Base-by-base conservation (phyloP, 2,888 invertebrate species). In the Phengaris alcon region DNA sequence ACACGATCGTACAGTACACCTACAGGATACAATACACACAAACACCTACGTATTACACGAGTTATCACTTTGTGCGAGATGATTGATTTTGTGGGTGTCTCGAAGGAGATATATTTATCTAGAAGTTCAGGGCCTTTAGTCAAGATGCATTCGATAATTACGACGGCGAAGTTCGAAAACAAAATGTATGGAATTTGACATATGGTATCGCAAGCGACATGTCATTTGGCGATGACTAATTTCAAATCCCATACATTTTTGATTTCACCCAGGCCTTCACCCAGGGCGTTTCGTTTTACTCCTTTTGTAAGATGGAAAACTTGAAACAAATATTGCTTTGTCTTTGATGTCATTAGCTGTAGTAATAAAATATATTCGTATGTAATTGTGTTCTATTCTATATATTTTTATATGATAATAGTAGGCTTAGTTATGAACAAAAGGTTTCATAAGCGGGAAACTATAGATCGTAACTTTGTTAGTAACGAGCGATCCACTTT, bases 381-480 rank as follows among this genome's bases (percentile, higher is more conserved):
- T 22, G 22, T 35, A 35, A 3, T 35, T 4, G 35, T 35, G 4
- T 35, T 35, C 35, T 35, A 35, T 35, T 35, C 35, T 35, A 35
- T 35, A 35, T 35, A 35, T 35, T 35, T 35, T 35, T 35, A 35
- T 22, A 22, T 22, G 52, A 9, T 52, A 52, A 64, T 13, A 44
- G 64, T 64, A 35, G 64, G 64, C 64, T 22, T 22, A 64, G 35
- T 64, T 64, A 5, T 35, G 64, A 64, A 64, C 64, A 64, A 64
- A 64, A 44, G 64, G 64, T 64, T 64, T 64, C 64, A 10, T 64
- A 64, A 64, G 64, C 64, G 64, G 64, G 44, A 35, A 64, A 64
- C 64, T 64, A 6, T 64, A 2, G 10, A 52, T 52, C 52, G 9
- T 52, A 1, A 64, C 35, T 13, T 64, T 64, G 64, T 13, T 5